Percentiles rank a stretch among this genome's conserved stretches.
phyloP scores from a whole-genome alignment of 2,888 invertebrate species.

The Tipula unca region DNA sequence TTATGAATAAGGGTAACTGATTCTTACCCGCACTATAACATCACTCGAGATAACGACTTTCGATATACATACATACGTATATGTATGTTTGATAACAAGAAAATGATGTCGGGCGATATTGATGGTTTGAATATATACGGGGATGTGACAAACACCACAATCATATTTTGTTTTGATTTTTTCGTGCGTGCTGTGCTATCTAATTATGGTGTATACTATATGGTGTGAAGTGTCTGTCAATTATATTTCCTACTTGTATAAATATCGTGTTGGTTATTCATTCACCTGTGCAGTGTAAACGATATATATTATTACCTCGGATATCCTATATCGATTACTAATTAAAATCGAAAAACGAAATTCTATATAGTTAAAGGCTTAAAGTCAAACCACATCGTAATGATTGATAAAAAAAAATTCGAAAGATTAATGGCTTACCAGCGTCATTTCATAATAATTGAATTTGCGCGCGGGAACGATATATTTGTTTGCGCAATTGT shows the following conservation, averaged over 20 bases:
- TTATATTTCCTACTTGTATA: neutral
- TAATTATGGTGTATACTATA: neutral
- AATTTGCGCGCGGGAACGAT: neutral
- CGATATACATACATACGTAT: too few relatives aligned
- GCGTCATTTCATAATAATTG: neutral
- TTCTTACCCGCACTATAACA: neutral
- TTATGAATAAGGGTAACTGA: neutral
- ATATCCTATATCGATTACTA: neutral
- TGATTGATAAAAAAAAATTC: neutral
- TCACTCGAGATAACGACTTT: neutral
- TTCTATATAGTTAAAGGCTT: neutral
- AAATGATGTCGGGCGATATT: neutral
- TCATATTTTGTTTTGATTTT: neutral
- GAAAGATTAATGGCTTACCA: neutral
- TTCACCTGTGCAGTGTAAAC: neutral
- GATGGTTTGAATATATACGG: neutral
- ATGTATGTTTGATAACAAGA: neutral
- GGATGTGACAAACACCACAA: neutral
- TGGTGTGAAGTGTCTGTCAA: neutral
- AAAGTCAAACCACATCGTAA: neutral
- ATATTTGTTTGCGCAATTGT: neutral
- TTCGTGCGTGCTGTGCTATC: neutral
- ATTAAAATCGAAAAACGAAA: neutral
- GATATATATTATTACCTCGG: neutral
- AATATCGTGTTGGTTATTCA: neutral